phyloP scores from a whole-genome alignment of 2,797 vertebrate species.

The Muscicapa comitata region DNA sequence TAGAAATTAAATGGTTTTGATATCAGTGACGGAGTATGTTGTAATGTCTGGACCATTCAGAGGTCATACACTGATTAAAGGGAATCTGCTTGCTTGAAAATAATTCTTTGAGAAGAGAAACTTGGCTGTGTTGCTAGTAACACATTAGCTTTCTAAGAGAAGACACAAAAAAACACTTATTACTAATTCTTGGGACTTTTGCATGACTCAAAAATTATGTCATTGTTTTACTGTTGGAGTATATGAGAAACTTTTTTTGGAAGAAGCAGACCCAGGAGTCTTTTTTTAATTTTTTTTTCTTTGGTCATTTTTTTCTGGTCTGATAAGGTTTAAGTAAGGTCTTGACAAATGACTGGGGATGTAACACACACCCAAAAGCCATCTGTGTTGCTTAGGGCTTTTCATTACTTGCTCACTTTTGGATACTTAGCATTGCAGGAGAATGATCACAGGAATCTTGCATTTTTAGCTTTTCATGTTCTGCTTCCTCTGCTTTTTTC shows the following conservation, averaged over 20 bases:
- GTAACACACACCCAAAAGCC: background rate
- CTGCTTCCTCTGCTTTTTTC: background rate
- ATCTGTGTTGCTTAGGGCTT: background rate
- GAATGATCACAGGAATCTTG: background rate
- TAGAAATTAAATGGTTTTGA: background rate
- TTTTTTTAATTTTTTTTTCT: background rate
- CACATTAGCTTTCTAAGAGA: background rate
- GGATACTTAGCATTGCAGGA: background rate
- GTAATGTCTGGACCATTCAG: slow-evolving; percentile 29
- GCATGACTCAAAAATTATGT: background rate
- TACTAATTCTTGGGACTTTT: background rate
- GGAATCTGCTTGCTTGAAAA: background rate
- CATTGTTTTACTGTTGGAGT: background rate
- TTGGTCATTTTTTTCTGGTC: background rate
- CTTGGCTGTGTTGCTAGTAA: background rate
- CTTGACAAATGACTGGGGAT: background rate
- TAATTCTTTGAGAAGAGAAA: background rate
- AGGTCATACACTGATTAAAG: background rate
- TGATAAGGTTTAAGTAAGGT: background rate
- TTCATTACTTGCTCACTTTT: background rate
- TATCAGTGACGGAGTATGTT: background rate
- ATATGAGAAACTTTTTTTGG: background rate
- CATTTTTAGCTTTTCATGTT: background rate
- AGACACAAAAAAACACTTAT: background rate
- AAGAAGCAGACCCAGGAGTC: background rate